Evolutionary conservation across 2,797 vertebrate genomes (phyloP), one percentile per base, ranked within the genome.

Genomic region (Myiotriccus ornatus): DNA sequence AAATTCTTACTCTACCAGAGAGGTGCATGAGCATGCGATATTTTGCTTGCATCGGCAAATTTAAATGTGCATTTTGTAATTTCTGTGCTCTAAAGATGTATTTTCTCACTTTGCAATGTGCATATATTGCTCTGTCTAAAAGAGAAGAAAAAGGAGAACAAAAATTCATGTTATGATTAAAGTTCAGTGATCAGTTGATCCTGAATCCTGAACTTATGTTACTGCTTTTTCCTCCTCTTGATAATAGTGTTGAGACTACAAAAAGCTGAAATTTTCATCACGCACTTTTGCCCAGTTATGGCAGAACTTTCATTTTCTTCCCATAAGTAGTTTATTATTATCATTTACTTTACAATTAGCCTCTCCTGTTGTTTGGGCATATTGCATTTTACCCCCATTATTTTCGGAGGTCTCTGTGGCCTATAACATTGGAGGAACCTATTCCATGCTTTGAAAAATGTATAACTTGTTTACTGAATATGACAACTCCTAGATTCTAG

Each of bases 81-180:
- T 81, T 81, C 35, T 47, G 5, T 65, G 9, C 6, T 90, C 6
- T 52, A 75, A 59, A 67, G 14, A 0, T 37, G 12, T 41, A 7
- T 28, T 41, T 68, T 83, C 57, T 57, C 18, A 46, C 49, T 90
- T 53, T 81, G 14, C 7, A 46, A 25, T 4, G 3, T 34, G 6
- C 1, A 12, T 79, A 73, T 82, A 44, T 46, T 16, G 28, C 2
- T 39, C 44, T 59, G 37, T 18, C 32, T 37, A 39, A 67, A 73
- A 49, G 0, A 63, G 5, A 12, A 3, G 0, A 12, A 62, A 49
- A 80, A 27, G 0, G 6, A 6, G 4, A 6, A 43, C 43, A 78
- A 59, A 30, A 10, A 13, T 3, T 0, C 7, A 16, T 1, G 0
- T 7, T 9, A 22, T 64, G 41, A 32, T 67, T 63, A 34, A 32